Percentiles rank a stretch among this genome's conserved stretches.
These are phyloP conservation scores for Machimus atricapillus DNA, from an alignment of 2,888 invertebrate species.

Conservation along the genomic window DNA sequence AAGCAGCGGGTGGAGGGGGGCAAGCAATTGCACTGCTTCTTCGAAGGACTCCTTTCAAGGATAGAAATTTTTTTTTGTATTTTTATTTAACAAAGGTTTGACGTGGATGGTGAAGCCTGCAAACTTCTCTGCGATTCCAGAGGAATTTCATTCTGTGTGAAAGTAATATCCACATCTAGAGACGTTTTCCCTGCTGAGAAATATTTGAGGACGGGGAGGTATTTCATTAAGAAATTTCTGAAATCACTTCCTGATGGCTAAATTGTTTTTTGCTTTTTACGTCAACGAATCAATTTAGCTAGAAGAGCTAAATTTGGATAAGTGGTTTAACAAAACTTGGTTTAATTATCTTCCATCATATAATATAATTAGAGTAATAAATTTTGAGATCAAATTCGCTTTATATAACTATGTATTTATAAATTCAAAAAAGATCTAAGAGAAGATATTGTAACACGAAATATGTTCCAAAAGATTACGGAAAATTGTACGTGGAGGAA, in stretches of 20 bases:
- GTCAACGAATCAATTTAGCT: background rate
- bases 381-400: too few species aligned
- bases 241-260: background rate
- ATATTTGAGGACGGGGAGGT: background rate
- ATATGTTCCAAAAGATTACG: too few species aligned
- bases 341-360: background rate
- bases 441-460: too few species aligned
- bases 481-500: too few species aligned
- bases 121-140: background rate
- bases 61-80: background rate
- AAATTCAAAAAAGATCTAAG: too few species aligned
- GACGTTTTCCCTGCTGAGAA: background rate
- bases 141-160: background rate
- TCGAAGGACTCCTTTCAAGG: background rate
- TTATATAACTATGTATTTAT: too few species aligned
- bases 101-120: background rate
- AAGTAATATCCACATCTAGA: background rate
- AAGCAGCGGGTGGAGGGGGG: background rate
- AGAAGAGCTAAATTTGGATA: background rate
- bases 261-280: background rate
- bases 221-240: slow-evolving; percentile 2
- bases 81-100: background rate
- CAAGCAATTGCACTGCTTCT: background rate
- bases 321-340: background rate
- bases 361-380: too few species aligned